Base-by-base conservation (phyloP, 2,113 vertebrate genomes). In the Gopherus flavomarginatus region DNA sequence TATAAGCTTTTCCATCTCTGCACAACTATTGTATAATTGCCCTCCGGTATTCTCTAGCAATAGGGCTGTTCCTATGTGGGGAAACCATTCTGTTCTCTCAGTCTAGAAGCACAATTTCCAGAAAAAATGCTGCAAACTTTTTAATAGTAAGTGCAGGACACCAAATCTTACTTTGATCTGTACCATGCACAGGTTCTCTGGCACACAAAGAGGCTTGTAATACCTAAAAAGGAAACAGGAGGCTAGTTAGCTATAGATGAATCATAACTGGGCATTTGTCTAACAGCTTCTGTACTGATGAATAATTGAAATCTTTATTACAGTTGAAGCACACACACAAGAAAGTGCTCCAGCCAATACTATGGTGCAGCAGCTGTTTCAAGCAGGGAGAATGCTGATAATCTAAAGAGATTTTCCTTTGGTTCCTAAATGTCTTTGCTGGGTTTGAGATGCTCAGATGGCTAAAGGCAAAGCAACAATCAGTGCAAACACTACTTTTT, bases 251-350 rank as follows among this genome's bases (percentile, higher is more conserved):
- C 87, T 69, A 69, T 86, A 87, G 83, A 77, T 89, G 95, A 95
- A 94, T 89, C 92, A 88, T 87, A 94, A 96, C 52, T 52, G 65
- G 91, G 69, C 92, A 95, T 96, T 95, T 91, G 83, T 96, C 94
- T 97, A 91, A 86, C 86, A 92, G 88, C 87, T 35, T 91, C 88
- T 86, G 69, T 79, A 78, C 81, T 78, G 62, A 94, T 96, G 95
- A 96, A 97, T 96, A 95, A 94, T 94, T 95, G 83, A 95, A 84
- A 81, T 29, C 75, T 94, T 88, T 90, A 94, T 95, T 96, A 69
- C 31, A 85, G 31, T 52, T 4, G 56, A 89, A 62, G 82, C 38
- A 50, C 17, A 47, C 22, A 53, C 80, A 81, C 47, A 86, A 8
- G 77, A 59, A 54, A 83, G 17, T 13, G 26, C 27, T 88, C 59